Percentiles rank a stretch among this genome's conserved stretches.
These are phyloP conservation scores for Xenus cinereus DNA, from an alignment of 2,113 vertebrate species.

Conservation along the genomic window DNA sequence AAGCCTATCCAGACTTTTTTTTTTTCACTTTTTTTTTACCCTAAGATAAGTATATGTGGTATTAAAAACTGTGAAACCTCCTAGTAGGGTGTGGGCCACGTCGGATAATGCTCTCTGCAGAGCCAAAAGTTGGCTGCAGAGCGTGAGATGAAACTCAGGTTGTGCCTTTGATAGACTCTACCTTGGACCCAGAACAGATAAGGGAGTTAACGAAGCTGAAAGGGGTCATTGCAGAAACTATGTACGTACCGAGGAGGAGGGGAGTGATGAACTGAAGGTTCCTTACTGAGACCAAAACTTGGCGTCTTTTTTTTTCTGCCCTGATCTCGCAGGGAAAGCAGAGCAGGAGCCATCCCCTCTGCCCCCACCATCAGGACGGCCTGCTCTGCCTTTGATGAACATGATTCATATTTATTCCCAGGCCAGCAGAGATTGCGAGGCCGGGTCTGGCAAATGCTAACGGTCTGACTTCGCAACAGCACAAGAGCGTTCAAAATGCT, in stretches of 20 bases:
- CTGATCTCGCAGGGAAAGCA: neutral
- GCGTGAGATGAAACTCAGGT: neutral
- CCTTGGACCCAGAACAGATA: accelerated
- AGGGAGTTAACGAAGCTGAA: neutral
- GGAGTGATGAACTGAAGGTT: neutral
- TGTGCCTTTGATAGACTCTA: neutral
- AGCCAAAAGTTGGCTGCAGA: neutral
- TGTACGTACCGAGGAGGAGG: accelerated
- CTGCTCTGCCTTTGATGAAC: neutral
- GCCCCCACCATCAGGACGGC: accelerated
- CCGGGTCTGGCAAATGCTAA: neutral
- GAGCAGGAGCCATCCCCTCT: neutral
- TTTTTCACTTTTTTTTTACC: neutral
- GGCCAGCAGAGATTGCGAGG: neutral
- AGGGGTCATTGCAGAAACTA: neutral
- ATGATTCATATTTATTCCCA: neutral
- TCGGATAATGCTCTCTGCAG: neutral
- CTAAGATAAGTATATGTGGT: neutral
- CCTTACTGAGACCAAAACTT: neutral
- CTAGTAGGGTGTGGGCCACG: accelerated
- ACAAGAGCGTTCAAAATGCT: neutral
- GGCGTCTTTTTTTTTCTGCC: neutral
- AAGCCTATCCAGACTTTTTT: neutral
- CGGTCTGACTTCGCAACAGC: neutral
- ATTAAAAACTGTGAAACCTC: neutral